A percentile compares a stretch with the other conserved stretches of the same genome.
Evolutionary conservation across 1,140 invertebrate species (phyloP).

Genomic region (Oedothorax gibbosus): DNA sequence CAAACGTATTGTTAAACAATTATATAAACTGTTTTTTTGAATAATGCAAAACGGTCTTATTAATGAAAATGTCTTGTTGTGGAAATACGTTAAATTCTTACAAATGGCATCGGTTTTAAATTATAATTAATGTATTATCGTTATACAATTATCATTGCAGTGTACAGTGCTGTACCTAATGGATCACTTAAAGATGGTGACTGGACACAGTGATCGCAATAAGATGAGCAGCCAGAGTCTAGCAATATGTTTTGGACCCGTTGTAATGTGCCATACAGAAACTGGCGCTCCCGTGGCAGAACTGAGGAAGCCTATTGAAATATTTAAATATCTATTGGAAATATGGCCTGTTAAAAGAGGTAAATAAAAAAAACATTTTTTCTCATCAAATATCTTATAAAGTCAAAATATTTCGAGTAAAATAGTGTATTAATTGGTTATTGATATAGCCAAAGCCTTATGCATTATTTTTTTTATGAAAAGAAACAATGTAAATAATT

Average conservation of each 20-base stretch:
- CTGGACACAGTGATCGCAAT: slow-evolving; percentile 89
- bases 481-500: too few relatives aligned
- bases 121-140: too few relatives aligned
- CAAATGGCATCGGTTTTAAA: too few relatives aligned
- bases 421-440: neutral
- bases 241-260: slow-evolving; percentile 92
- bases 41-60: too few relatives aligned
- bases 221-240: slow-evolving; percentile 96
- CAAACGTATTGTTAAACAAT: too few relatives aligned
- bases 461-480: too few relatives aligned
- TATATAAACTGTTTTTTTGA: too few relatives aligned
- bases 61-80: too few relatives aligned
- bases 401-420: neutral
- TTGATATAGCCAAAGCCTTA: too few relatives aligned
- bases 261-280: slow-evolving; percentile 87
- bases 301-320: slow-evolving; percentile 65
- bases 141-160: slow-evolving; percentile 69
- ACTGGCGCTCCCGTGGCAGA: slow-evolving; percentile 61
- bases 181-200: slow-evolving; percentile 92
- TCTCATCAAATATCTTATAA: neutral
- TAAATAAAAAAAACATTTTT: slow-evolving; percentile 65
- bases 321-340: slow-evolving; percentile 76
- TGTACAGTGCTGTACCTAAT: slow-evolving; percentile 91
- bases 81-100: too few relatives aligned
- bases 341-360: slow-evolving; percentile 85